These are phyloP conservation scores for Helicoverpa armigera DNA, from an alignment of 1,140 invertebrate genomes.

Conservation along the genomic window DNA sequence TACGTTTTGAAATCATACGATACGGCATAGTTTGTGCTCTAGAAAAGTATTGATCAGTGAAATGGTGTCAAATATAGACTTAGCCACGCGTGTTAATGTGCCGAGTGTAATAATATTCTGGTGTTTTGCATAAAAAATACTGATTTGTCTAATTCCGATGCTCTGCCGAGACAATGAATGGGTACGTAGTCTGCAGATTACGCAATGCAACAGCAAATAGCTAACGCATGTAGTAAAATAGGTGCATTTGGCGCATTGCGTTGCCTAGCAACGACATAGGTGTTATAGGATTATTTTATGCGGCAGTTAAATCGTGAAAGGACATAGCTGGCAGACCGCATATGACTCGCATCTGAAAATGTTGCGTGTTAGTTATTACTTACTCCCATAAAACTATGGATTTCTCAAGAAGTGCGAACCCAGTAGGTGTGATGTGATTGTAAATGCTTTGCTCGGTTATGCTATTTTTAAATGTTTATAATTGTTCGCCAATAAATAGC, in stretches of 20 bases:
- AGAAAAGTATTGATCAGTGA: constrained; percentile 72
- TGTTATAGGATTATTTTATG: constrained; percentile 26
- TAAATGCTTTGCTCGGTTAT: constrained; percentile 8
- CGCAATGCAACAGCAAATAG: constrained; percentile 45
- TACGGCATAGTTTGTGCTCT: constrained; percentile 55
- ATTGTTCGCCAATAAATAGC: constrained; percentile 29
- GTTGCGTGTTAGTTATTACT: not conserved
- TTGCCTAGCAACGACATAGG: constrained; percentile 73
- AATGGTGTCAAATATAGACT: constrained; percentile 54
- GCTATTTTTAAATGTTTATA: constrained; percentile 20
- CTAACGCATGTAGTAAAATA: constrained; percentile 44
- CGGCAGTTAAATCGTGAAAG: constrained; percentile 9
- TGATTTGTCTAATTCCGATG: constrained; percentile 35
- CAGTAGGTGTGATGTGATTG: constrained; percentile 10
- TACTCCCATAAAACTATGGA: constrained; percentile 1
- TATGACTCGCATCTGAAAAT: not conserved
- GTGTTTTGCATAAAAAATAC: not conserved
- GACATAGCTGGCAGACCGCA: not conserved
- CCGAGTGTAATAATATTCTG: constrained; percentile 5
- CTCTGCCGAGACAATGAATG: constrained; percentile 21
- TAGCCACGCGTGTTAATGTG: constrained; percentile 35
- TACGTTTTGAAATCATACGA: constrained; percentile 60
- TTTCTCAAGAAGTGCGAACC: not conserved
- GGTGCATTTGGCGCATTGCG: constrained; percentile 69
- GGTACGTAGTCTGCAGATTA: constrained; percentile 33